Conservation (phyloP, 2,113 vertebrate species). For the Dendropsophus ebraccatus region DNA sequence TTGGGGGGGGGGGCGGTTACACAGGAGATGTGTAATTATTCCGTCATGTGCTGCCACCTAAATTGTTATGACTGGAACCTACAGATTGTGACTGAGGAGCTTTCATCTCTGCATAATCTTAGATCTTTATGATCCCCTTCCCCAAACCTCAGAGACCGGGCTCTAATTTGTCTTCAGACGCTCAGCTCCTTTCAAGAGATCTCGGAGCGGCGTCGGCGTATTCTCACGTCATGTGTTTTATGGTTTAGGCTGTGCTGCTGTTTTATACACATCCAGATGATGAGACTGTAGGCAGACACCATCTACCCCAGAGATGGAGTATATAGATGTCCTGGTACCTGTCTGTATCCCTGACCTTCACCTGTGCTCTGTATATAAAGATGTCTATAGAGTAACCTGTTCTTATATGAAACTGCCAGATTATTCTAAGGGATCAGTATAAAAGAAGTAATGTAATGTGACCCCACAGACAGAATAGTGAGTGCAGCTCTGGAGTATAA, state of each 20-base stretch:
- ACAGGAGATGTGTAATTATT: background rate
- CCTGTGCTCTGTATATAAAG: no score
- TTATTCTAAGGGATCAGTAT: no score
- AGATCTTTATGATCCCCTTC: conserved; percentile 5
- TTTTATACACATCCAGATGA: background rate
- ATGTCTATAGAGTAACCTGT: no score
- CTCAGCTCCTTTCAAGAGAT: background rate
- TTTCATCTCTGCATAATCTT: conserved; percentile 69
- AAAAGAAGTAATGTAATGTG: no score
- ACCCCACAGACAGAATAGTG: no score
- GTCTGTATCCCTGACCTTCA: background rate
- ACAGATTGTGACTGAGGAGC: conserved; percentile 62
- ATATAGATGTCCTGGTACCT: background rate
- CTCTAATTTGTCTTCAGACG: conserved; percentile 19
- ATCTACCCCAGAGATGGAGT: background rate
- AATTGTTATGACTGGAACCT: conserved; percentile 69
- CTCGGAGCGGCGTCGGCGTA: background rate
- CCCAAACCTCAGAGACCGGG: background rate
- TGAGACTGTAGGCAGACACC: background rate
- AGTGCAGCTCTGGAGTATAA: no score
- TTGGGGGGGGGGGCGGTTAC: background rate
- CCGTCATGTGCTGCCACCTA: conserved; percentile 38
- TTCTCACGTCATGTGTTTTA: background rate
- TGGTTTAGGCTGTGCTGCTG: background rate
- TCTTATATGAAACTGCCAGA: no score